phyloP scores from a whole-genome alignment of 1,140 invertebrate species.

The Pogonus chalceus region DNA sequence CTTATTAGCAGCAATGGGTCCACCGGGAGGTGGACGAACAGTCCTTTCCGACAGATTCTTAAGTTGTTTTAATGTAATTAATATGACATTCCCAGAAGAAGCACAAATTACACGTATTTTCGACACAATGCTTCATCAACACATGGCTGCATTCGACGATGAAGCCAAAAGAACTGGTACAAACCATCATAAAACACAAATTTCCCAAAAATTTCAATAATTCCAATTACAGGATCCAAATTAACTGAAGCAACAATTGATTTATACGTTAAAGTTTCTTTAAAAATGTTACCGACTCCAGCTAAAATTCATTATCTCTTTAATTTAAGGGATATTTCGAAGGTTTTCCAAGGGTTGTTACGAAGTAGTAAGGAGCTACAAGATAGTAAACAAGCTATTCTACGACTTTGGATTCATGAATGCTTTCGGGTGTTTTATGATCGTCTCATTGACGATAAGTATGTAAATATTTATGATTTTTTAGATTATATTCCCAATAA shows the following conservation, averaged over 20 bases:
- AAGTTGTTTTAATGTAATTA: conserved; percentile 70
- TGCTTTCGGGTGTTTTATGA: conserved; percentile 73
- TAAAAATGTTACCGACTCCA: conserved; percentile 71
- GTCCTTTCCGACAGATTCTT: conserved; percentile 62
- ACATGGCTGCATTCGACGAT: conserved; percentile 62
- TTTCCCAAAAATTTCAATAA: neutral
- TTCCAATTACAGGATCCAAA: conserved; percentile 34
- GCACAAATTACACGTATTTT: conserved; percentile 70
- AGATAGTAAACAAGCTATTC: conserved; percentile 55
- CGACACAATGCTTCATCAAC: conserved; percentile 70
- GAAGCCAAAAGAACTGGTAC: conserved; percentile 62
- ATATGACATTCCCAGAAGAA: conserved; percentile 70
- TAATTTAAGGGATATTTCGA: conserved; percentile 78
- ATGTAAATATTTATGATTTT: conserved; percentile 20
- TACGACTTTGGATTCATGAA: conserved; percentile 76
- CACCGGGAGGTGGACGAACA: conserved; percentile 70
- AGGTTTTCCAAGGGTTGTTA: conserved; percentile 61
- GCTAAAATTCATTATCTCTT: conserved; percentile 83
- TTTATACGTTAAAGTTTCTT: conserved; percentile 58
- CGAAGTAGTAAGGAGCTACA: conserved; percentile 63
- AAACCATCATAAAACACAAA: conserved; percentile 10
- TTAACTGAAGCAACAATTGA: conserved; percentile 60
- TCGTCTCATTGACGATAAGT: conserved; percentile 65
- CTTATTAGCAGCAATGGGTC: conserved; percentile 66
- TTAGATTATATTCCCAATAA: conserved; percentile 11